Evolutionary conservation across 1,140 invertebrate genomes (phyloP), one percentile per base, ranked within the genome.

Genomic region (Drosophila arawakana): DNA sequence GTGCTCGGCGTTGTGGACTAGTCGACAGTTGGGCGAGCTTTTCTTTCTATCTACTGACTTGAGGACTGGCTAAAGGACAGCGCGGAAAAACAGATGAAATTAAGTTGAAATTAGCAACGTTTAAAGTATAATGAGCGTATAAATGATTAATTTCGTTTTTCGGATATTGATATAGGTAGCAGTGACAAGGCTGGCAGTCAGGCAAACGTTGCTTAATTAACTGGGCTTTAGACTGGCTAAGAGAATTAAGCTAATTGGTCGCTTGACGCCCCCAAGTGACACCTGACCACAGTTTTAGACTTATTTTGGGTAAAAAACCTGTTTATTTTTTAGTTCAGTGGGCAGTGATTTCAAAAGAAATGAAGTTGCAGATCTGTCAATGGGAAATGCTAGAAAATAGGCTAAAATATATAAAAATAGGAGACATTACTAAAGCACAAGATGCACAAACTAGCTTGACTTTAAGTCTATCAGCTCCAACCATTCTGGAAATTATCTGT

Each of bases 111-210:
- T 84, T 84, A 80, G 81, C 77, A 52, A 21, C 69, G 69, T 80
- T 84, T 84, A 84, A 84, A 84, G 69, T 68, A 80, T 84, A 84
- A 84, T 84, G 81, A 84, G 81, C 70, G 81, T 74, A 71, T 84
- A 84, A 80, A 81, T 84, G 81, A 84, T 84, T 85, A 84, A 84
- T 84, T 84, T 59, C 63, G 62, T 83, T 79, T 43, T 82, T 47
- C 57, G 49, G 43, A 73, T 83, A 83, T 79, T 83, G 81, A 84
- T 84, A 73, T 69, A 41, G 73, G 57, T 57, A 54, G 54, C 9
- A 30, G 25, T 30, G 25, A 30, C 8, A 9, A n/a, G 34, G 13
- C 34, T 60, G 68, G 25, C 54, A 71, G 57, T 5, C 43, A 59
- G 58, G 66, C 46, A 62, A 46, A 7, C 9, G 61, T 15, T 68